These are phyloP conservation scores for Chamaetylas fuelleborni DNA, from an alignment of 2,113 vertebrate species.

Conservation along the genomic window DNA sequence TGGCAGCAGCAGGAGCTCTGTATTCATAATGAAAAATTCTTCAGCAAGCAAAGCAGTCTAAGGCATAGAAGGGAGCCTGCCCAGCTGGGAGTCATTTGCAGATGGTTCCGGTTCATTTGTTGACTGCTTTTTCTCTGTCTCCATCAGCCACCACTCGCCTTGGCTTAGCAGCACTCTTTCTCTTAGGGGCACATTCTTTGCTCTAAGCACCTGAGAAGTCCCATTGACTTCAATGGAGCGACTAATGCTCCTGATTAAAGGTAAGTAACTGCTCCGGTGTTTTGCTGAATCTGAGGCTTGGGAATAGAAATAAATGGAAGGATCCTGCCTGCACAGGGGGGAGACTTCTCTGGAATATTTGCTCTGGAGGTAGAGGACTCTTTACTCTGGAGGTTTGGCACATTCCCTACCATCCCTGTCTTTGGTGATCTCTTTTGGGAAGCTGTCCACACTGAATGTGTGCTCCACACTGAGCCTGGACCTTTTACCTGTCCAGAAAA, in stretches of 20 bases:
- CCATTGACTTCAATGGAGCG: slow-evolving; percentile 50
- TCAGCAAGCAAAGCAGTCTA: slow-evolving; percentile 26
- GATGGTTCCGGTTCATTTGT: slow-evolving; percentile 63
- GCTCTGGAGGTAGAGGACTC: neutral
- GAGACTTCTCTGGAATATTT: neutral
- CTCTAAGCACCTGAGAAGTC: slow-evolving; percentile 50
- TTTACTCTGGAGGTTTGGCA: neutral
- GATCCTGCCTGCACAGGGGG: neutral
- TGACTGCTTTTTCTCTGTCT: slow-evolving; percentile 26
- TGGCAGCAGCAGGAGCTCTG: slow-evolving; percentile 14
- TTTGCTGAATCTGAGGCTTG: neutral
- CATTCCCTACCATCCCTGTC: neutral
- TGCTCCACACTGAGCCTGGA: neutral
- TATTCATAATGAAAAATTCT: slow-evolving; percentile 45
- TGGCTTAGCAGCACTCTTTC: neutral
- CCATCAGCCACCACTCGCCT: neutral
- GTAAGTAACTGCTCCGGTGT: slow-evolving; percentile 47
- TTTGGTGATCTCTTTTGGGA: neutral
- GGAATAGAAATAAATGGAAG: slow-evolving; percentile 13
- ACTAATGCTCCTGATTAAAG: slow-evolving; percentile 60
- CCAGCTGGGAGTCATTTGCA: slow-evolving; percentile 58
- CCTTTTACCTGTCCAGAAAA: accelerated
- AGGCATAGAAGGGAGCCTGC: slow-evolving; percentile 25
- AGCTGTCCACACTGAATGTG: neutral
- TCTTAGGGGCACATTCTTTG: neutral